Evolutionary conservation across 2,797 vertebrate species (phyloP), one percentile per base, ranked within the genome.

Genomic region (Girardinus metallicus): DNA sequence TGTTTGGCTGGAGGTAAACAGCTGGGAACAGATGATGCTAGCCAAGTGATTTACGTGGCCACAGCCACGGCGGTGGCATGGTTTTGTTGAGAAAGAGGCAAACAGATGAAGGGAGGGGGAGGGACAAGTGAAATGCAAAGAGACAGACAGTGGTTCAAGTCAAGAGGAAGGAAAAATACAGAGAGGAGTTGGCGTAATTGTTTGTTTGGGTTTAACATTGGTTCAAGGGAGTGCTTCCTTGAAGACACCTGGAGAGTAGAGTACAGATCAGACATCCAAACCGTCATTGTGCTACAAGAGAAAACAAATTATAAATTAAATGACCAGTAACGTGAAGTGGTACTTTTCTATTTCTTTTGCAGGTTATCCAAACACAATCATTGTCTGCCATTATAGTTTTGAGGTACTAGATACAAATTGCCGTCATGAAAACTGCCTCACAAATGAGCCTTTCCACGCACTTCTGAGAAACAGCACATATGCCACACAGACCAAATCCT

Each of bases 401-500:
- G 75, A 86, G 75, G 80, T 81, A 82, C 80, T 77, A 64, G 75
- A 86, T 41, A 82, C 60, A 85, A 89, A 85, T 77, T 83, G 82
- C 78, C 68, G 75, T 76, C 82, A 91, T 86, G 41, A 80, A 91
- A 92, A 88, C 73, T 81, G 83, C 80, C 83, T 92, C 93, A 89
- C 91, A 92, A 94, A 90, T 95, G 90, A 87, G 91, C 88, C 89
- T 87, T 26, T 89, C 77, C 88, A 75, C 75, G 62, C 81, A 86
- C 87, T 91, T 92, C 90, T 95, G 94, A 95, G 94, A 95, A 94
- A 93, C 83, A 75, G 90, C 92, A 93, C 94, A 96, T 94, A 95
- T 95, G 93, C 89, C 87, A 74, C 85, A 57, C 91, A 92, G 93
- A 94, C 86, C 91, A 88, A 95, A 94, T 93, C 91, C 94, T 95